Base-by-base conservation (phyloP, 2,888 invertebrate genomes). In the Herminia tarsipennalis region DNA sequence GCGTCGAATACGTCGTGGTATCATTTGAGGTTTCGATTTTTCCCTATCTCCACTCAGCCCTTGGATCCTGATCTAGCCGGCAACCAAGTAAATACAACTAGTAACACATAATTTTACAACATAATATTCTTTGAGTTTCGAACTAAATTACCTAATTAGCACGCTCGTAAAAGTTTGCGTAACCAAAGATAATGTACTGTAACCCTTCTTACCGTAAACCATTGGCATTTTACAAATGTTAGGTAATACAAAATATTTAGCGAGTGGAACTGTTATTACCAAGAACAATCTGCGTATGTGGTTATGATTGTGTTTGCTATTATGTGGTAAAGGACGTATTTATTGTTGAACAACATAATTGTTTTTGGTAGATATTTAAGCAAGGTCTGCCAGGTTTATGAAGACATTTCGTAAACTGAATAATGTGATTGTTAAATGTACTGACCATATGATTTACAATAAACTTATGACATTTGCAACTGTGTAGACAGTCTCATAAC, bases 61-160 rank as follows among this genome's bases (percentile, higher is more conserved):
- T n/a, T n/a, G n/a, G n/a, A n/a, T n/a, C n/a, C n/a, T n/a, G n/a
- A n/a, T n/a, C n/a, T n/a, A n/a, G n/a, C n/a, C n/a, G n/a, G n/a
- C 3, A 32, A 14, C 8, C 4, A 36, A 28, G 4, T 25, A 34
- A 28, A 54, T 32, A 24, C 2, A 22, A 32, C 5, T 33, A 33
- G 9, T 45, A 9, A 12, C 9, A 38, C 13, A 35, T 39, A 33
- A 32, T 45, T 53, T 48, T 28, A 40, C 14, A 28, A 44, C 42
- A 46, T 44, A 28, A 41, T 42, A 55, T 49, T 35, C 54, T 53
- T 48, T 53, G 40, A 32, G 52, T 46, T 51, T 44, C 53, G 56
- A 56, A 58, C 55, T 54, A 59, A 70, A 70, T 71, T 66, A 69
- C 41, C 53, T 70, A 70, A 76, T 79, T 79, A 75, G 68, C 70